Evolutionary conservation across 2,113 vertebrate species (phyloP).

Genomic region (Malurus elegans): DNA sequence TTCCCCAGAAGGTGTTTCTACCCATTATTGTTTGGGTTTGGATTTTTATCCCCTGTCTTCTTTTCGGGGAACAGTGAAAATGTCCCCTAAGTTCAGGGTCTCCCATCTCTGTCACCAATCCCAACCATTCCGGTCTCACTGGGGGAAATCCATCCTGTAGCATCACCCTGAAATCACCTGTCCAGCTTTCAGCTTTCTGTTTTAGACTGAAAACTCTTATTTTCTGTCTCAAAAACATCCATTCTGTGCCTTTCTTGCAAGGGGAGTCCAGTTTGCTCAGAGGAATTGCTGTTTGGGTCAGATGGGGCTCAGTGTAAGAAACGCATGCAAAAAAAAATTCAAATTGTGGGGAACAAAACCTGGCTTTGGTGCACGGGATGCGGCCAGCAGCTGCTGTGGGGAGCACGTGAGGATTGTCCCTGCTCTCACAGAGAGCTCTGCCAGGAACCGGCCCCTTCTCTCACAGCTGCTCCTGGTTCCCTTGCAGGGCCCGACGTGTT

Average conservation of each 20-base stretch:
- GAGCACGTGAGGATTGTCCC: not conserved
- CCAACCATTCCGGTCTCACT: not conserved
- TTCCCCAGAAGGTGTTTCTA: not conserved
- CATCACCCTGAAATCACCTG: not conserved
- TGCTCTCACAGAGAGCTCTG: not conserved
- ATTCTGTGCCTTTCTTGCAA: not conserved
- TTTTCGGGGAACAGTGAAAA: not conserved
- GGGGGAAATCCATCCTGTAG: not conserved
- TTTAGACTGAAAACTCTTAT: not conserved
- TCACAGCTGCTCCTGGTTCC: not conserved
- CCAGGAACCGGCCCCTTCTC: not conserved
- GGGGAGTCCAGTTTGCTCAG: not conserved
- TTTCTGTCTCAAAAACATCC: not conserved
- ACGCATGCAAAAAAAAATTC: not conserved
- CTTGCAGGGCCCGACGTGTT: constrained; percentile 77
- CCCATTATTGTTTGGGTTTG: not conserved
- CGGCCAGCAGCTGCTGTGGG: not conserved
- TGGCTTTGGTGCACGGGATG: not conserved
- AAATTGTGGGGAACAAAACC: rapidly evolving
- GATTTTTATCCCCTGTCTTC: rapidly evolving
- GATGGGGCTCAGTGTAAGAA: not conserved
- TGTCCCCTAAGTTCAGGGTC: not conserved
- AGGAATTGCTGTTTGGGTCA: not conserved
- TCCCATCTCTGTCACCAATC: not conserved
- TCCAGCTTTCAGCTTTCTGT: not conserved